Evolutionary conservation across 2,888 invertebrate species (phyloP).

Genomic region (Deroplatys truncata): DNA sequence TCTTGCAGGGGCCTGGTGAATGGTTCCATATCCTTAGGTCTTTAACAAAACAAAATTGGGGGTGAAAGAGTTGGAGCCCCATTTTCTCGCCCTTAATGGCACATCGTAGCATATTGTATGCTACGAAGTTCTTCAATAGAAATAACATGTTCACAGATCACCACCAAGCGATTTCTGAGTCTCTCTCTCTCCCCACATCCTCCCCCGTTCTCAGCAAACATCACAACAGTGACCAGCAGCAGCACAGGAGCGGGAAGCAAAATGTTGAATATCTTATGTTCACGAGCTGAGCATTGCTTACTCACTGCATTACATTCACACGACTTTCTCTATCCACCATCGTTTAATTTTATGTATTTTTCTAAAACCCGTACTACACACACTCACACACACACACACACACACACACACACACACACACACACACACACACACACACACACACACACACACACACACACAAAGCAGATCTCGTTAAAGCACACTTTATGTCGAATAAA

Average conservation of each 20-base stretch:
- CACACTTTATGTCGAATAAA: too few relatives aligned
- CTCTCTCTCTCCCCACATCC: background rate
- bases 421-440: too few relatives aligned
- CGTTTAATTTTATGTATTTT: too few relatives aligned
- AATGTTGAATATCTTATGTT: too few relatives aligned
- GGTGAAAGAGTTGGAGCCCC: background rate
- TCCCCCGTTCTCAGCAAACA: background rate
- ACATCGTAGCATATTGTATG: background rate
- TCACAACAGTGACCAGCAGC: background rate
- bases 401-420: too few relatives aligned
- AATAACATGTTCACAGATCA: background rate
- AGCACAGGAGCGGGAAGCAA: background rate
- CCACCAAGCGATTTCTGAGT: background rate
- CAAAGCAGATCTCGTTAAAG: too few relatives aligned
- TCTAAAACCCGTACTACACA: too few relatives aligned
- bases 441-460: too few relatives aligned
- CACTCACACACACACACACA: too few relatives aligned
- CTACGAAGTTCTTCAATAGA: background rate
- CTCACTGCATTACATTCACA: too few relatives aligned
- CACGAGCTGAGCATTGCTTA: too few relatives aligned
- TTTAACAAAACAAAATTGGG: background rate
- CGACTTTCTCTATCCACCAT: too few relatives aligned
- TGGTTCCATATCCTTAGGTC: background rate
- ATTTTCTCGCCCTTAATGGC: background rate
- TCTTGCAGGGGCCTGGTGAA: background rate